Evolutionary conservation across 2,113 vertebrate genomes (phyloP), one percentile per base, ranked within the genome.

Genomic region (Chamaea fasciata): DNA sequence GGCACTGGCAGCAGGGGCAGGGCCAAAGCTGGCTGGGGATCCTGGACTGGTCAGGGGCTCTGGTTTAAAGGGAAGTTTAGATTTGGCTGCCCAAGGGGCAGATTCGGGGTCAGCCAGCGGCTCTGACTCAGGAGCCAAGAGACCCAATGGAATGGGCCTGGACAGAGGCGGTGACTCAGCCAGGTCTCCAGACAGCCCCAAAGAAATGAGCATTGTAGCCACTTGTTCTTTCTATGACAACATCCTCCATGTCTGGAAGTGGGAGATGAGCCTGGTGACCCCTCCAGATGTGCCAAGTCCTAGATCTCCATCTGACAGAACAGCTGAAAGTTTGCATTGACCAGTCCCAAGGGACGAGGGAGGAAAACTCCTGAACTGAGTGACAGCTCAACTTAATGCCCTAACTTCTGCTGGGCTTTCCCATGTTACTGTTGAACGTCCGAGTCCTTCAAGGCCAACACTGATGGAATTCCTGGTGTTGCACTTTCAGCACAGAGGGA

Each of bases 191-290:
- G 92, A 93, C 42, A 84, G 59, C 10, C 62, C 60, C 10, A 80
- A 39, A 12, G 84, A 96, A 24, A 69, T 3, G 41, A 98, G 90
- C 93, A 96, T 99, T 49, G 91, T 99, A 37, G 99, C 99, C 2
- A 99, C 98, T 33, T 99, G 99, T 91, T 99, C 99, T 2, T 99
- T 99, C 94, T 99, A 99, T 18, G 98, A 99, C 94, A 99, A 99
- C 21, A 98, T 98, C 87, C 98, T 99, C 28, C 99, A 99, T 1
- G 96, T 99, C 65, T 99, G 99, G 99, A 98, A 97, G 92, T 99
- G 99, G 99, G 98, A 99, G 95, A 98, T 93, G 96, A 97, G 80
- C 79, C 94, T 96, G 84, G 59, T 50, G 42, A 41, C 39, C 50
- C 28, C 84, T 47, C 69, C 11, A 5, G 83, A 87, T 26, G n/a